These are phyloP conservation scores for Scolopax rusticola DNA, from an alignment of 2,797 vertebrate genomes.

Conservation along the genomic window DNA sequence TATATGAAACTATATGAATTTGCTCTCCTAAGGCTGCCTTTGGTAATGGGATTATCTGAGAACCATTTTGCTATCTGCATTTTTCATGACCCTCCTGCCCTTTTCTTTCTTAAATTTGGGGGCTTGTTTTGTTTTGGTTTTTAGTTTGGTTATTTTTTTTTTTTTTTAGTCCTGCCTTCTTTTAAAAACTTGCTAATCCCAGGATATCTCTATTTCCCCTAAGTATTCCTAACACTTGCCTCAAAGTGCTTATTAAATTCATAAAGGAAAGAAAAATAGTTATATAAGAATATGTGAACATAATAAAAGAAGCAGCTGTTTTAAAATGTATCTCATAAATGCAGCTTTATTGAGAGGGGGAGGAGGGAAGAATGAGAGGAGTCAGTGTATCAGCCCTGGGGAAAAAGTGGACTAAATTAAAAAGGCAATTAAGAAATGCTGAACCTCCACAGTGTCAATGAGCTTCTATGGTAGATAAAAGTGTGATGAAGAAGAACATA, in stretches of 20 bases:
- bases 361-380: background rate
- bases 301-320: conserved; percentile 42
- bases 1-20: background rate
- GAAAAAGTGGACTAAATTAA: conserved; percentile 60
- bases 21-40: background rate
- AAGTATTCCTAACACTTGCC: background rate
- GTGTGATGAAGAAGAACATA: conserved; percentile 9
- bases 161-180: background rate
- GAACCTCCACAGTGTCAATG: background rate
- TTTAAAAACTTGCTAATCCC: background rate
- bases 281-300: background rate
- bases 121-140: background rate
- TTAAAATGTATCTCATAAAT: conserved; percentile 38
- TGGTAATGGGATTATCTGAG: background rate
- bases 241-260: conserved; percentile 28
- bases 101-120: background rate
- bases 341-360: background rate
- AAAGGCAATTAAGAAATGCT: conserved; percentile 70
- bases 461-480: conserved; percentile 38
- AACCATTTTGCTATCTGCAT: background rate
- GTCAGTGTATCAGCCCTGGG: background rate
- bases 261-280: conserved; percentile 31
- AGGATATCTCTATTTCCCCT: background rate
- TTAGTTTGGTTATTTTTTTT: background rate
- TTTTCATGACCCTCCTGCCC: background rate